Conservation (phyloP, 2,797 vertebrate species). For the Myotis findleyi region DNA sequence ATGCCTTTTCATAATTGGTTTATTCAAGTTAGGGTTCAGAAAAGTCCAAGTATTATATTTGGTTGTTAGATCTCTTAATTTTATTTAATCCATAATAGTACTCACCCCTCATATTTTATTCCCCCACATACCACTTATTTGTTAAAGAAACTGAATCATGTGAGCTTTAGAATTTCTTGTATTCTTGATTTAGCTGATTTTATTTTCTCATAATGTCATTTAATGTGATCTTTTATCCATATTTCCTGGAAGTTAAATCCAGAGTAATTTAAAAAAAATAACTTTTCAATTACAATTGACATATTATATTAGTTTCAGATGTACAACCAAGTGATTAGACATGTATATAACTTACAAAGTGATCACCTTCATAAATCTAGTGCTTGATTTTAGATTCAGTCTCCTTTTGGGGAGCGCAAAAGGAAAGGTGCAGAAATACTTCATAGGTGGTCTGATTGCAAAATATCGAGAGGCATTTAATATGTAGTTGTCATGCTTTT, state of each 20-base stretch:
- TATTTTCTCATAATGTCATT: neutral
- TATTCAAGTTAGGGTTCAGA: slow-evolving; percentile 11
- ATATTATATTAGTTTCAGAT: neutral
- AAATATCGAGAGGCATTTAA: neutral
- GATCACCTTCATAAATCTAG: neutral
- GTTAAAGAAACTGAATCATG: neutral
- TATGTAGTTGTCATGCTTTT: neutral
- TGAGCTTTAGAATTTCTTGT: neutral
- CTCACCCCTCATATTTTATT: neutral
- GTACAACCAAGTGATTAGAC: neutral
- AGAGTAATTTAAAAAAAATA: neutral
- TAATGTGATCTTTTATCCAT: neutral
- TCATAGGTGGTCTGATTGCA: neutral
- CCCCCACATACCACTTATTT: neutral
- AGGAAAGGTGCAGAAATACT: neutral
- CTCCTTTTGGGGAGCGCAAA: neutral
- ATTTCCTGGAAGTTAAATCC: slow-evolving; percentile 22
- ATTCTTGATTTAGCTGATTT: neutral
- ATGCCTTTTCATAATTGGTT: neutral
- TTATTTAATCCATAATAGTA: neutral
- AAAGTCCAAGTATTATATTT: neutral
- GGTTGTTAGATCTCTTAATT: neutral
- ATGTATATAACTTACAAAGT: neutral
- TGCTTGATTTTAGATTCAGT: slow-evolving; percentile 20
- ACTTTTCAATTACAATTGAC: neutral